Base-by-base conservation (phyloP, 2,888 invertebrate genomes). In the Drosophila sordidapex region DNA sequence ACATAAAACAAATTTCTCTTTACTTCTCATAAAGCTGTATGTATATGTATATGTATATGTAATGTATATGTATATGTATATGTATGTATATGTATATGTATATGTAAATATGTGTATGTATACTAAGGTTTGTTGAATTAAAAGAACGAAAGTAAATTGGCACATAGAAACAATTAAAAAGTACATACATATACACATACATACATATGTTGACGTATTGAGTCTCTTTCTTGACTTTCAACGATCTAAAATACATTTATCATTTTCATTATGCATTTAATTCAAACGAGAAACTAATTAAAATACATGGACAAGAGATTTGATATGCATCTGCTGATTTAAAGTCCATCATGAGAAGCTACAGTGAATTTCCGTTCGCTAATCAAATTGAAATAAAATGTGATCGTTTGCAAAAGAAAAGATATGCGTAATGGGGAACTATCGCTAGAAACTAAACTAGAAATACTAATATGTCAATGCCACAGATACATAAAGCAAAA, bases 381-480 rank as follows among this genome's bases (percentile, higher is more conserved):
- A 54, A 54, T 18, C 33, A 38, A 48, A 38, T 38, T 6, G 38
- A 25, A 33, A n/a, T 13, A n/a, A 64, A 38, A 36, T 51, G 10
- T 10, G 31, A 29, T 35, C 21, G 27, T 13, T 48, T 48, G 27
- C 29, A 53, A 54, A 62, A 52, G 27, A 33, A 56, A 53, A 48
- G 27, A 48, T 36, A 57, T 31, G 58, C 49, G 46, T 29, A 27
- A 48, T 18, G 58, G 58, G 51, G 27, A 59, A 48, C 40, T 56
- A 56, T 66, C 43, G 31, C 61, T 51, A 51, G 25, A 64, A 62
- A 46, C 46, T 43, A 31, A 51, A n/a, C 35, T 53, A 8, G n/a
- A 43, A 58, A 67, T 72, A 21, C 6, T 33, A 64, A 61, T 54
- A 46, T 25, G 36, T 27, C 51, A 62, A 49, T 46, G 27, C 27